Base-by-base conservation (phyloP, 2,888 invertebrate species). In the Eristalis intricaria region DNA sequence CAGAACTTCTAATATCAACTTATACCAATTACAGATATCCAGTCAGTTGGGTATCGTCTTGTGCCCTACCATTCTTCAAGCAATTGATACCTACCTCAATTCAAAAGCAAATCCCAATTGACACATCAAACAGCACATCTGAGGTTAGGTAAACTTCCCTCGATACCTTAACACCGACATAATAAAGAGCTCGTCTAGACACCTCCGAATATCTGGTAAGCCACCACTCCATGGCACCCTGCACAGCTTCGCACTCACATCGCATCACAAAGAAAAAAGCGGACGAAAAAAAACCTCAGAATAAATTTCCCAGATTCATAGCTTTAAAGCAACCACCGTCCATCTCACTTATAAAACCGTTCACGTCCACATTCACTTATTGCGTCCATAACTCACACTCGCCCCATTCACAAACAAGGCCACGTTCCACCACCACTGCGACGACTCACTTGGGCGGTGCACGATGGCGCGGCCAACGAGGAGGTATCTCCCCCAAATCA, bases 291-390 rank as follows among this genome's bases (percentile, higher is more conserved):
- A 40, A 19, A n/a, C 15, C 5, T 32, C 13, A 15, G 5, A 50
- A 50, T 29, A 64, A 50, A 29, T 66, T 66, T 13, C 40, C 29
- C 38, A 65, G 64, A 66, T 76, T 76, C 60, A 60, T 60, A 26
- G 60, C 26, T 26, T n/a, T 26, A 43, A 40, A 32, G 15, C 32
- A 40, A 64, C 50, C 43, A 11, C 23, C 40, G 40, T 40, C 26
- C 60, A 60, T 56, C n/a, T 66, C 26, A 38, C 38, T 50, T 50
- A 50, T 50, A 50, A 50, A 50, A 50, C 22, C 32, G 64, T 65
- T 38, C 35, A 32, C 32, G 32, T 32, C 26, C 65, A 65, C 65
- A 56, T 65, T 65, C 64, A 38, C 38, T 38, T 65, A 65, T 58
- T 35, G n/a, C 26, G 15, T 23, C 26, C 66, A 76, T 66, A 76